Base-by-base conservation (phyloP, 2,888 invertebrate genomes). In the Drosophila paramelanica region DNA sequence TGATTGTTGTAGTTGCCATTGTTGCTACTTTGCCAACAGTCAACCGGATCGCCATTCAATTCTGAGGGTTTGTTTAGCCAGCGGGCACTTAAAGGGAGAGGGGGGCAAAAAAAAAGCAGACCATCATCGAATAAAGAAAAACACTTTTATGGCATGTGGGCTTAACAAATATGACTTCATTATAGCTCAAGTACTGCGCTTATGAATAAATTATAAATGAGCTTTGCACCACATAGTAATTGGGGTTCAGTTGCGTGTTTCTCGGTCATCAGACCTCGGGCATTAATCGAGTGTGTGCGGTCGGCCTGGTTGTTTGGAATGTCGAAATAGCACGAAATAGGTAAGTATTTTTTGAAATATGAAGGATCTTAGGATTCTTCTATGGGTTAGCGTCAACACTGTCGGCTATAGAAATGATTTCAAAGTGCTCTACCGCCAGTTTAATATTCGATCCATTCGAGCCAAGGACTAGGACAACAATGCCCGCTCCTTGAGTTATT, bases 1-100 rank as follows among this genome's bases (percentile, higher is more conserved):
- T 76, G 89, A 89, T 88, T 83, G 77, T 80, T 76, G 67, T 80
- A 83, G 87, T 86, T 89, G 89, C 89, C 89, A 89, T 89, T 89
- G 89, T 89, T 86, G 81, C 89, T 73, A 81, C 82, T 85, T 87
- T 41, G 51, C 50, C 11, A 46, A 46, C 53, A 66, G 62, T 67
- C 20, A 14, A 31, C 42, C 27, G 11, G 11, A 36, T 36, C 55
- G n/a, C 14, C 45, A 14, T 53, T 31, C n/a, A 45, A 17, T 49
- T 41, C 45, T 36, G 33, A 49, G 74, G 67, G 67, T 65, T 77
- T 59, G 52, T 74, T 71, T 64, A 46, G 55, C 52, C 38, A 31
- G 59, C 36, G 51, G 70, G 41, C 42, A 13, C 13, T 43, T 13
- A 14, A 39, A 11, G 43, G 25, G 39, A 31, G 2, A 33, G 41